phyloP scores from a whole-genome alignment of 2,888 invertebrate species.

The Eupithecia vulgata region DNA sequence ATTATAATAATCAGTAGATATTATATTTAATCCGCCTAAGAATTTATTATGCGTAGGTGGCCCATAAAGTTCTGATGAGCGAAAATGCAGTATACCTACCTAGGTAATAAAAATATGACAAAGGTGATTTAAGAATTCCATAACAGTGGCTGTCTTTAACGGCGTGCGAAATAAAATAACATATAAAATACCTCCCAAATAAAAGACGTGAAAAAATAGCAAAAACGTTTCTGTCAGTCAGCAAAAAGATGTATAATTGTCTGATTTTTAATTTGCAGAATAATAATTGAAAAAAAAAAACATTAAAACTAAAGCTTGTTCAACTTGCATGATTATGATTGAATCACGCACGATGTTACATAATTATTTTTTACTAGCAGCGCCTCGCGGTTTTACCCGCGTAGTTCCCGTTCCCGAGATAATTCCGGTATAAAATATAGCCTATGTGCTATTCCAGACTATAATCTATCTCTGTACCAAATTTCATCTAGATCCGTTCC shows the following conservation, averaged over 20 bases:
- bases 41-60: constrained; percentile 29
- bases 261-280: no score
- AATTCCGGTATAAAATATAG: no score
- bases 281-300: neutral
- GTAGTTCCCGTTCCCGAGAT: no score
- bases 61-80: constrained; percentile 29
- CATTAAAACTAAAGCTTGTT: neutral
- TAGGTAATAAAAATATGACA: neutral
- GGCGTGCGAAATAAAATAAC: neutral
- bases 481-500: no score
- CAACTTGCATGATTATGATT: neutral
- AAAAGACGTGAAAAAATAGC: no score
- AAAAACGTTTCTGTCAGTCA: neutral
- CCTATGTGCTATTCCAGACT: no score
- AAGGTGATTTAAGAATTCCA: neutral
- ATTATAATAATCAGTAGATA: constrained; percentile 32
- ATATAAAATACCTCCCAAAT: neutral
- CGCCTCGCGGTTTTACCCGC: no score
- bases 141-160: neutral
- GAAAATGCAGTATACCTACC: constrained; percentile 17
- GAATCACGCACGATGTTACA: neutral
- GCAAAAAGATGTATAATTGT: no score
- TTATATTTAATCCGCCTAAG: constrained; percentile 15
- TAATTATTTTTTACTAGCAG: no score
- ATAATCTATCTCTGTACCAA: no score